Conservation (phyloP, 2,797 vertebrate genomes). For the Anas bahamensis region DNA sequence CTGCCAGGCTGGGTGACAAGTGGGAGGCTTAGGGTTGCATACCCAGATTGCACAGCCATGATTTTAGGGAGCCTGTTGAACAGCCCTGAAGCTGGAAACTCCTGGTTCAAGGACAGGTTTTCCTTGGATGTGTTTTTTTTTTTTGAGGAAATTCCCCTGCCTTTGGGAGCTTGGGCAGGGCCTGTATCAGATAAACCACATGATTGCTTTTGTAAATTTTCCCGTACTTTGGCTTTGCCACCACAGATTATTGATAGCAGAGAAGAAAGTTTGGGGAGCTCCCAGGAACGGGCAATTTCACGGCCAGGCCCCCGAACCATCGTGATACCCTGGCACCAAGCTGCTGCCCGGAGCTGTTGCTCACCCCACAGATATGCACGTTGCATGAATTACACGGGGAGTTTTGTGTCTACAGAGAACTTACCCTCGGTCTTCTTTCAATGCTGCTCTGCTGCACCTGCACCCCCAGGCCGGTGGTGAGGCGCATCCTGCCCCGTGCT, state of each 20-base stretch:
- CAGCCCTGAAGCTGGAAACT: background rate
- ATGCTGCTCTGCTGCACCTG: background rate
- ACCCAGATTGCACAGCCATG: background rate
- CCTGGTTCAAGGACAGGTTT: rapidly evolving
- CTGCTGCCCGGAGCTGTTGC: rapidly evolving
- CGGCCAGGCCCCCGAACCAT: background rate
- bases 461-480: background rate
- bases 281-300: background rate
- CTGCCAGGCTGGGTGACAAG: background rate
- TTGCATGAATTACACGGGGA: background rate
- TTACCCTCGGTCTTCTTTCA: background rate
- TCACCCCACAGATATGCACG: rapidly evolving
- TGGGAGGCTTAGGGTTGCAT: too few species aligned
- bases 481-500: background rate
- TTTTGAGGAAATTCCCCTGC: background rate
- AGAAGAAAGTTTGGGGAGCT: background rate
- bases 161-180: background rate
- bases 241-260: background rate
- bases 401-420: background rate
- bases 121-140: background rate
- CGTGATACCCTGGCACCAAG: rapidly evolving
- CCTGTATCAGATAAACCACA: background rate
- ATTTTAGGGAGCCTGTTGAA: background rate
- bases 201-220: background rate
- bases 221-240: background rate